phyloP scores from a whole-genome alignment of 2,888 invertebrate genomes.

The Agonum fuliginosum region DNA sequence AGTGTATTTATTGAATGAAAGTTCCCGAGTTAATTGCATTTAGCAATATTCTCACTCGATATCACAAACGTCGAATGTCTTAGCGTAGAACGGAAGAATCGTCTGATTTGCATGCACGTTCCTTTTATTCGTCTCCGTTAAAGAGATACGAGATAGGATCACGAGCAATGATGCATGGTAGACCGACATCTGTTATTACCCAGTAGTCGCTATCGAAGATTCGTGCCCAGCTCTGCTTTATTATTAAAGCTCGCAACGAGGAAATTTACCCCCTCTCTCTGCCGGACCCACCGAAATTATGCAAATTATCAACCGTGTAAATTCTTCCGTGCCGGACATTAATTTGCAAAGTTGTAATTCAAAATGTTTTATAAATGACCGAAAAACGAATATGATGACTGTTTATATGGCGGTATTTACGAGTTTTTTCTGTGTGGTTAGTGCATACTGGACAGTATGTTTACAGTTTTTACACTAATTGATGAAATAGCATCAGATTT shows the following conservation, averaged over 20 bases:
- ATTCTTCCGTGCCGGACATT: conserved; percentile 47
- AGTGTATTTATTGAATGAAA: not conserved
- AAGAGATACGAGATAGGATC: conserved; percentile 42
- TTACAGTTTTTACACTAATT: not conserved
- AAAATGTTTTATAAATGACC: conserved; percentile 49
- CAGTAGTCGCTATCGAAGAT: conserved; percentile 44
- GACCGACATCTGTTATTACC: conserved; percentile 44
- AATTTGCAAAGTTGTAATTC: conserved; percentile 47
- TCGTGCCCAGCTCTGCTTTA: conserved; percentile 11
- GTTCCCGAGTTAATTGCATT: conserved; percentile 11
- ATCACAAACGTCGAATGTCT: not conserved
- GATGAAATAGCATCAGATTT: too few relatives aligned
- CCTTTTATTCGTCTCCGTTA: conserved; percentile 14
- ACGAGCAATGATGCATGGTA: conserved; percentile 47
- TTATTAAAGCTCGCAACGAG: conserved; percentile 30
- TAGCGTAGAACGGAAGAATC: conserved; percentile 18
- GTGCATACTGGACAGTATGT: not conserved
- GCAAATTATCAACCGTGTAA: conserved; percentile 48
- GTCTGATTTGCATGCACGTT: conserved; percentile 27
- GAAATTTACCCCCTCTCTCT: conserved; percentile 26
- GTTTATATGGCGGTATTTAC: conserved; percentile 39
- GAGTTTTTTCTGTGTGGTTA: conserved; percentile 12
- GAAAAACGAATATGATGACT: conserved; percentile 34
- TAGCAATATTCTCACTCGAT: conserved; percentile 24
- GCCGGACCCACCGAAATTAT: conserved; percentile 43